phyloP scores from a whole-genome alignment of 1,140 invertebrate species.

The Nebria ingens region DNA sequence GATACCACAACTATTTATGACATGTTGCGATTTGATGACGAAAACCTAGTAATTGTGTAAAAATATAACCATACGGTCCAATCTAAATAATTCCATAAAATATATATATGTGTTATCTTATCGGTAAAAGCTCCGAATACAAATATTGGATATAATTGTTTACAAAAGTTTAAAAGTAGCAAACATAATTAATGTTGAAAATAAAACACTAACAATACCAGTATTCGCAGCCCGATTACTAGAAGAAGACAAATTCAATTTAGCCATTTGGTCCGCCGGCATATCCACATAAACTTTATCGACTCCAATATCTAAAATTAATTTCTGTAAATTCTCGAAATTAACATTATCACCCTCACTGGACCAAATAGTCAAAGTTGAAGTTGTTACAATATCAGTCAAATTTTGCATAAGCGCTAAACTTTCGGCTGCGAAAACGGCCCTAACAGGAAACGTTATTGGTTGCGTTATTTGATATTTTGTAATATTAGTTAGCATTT shows the following conservation, averaged over 20 bases:
- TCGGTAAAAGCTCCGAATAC: no score
- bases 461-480: slow-evolving; percentile 42
- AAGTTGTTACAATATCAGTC: slow-evolving; percentile 37
- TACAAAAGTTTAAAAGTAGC: neutral
- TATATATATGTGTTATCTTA: no score
- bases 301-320: slow-evolving; percentile 51
- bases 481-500: slow-evolving; percentile 57
- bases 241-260: slow-evolving; percentile 36
- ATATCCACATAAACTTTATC: slow-evolving; percentile 59
- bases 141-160: no score
- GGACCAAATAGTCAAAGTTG: slow-evolving; percentile 65
- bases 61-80: no score
- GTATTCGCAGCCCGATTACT: neutral
- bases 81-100: no score
- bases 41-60: no score
- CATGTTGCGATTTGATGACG: no score
- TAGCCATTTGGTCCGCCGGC: slow-evolving; percentile 41
- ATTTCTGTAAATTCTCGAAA: slow-evolving; percentile 41
- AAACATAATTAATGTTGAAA: neutral
- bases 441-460: slow-evolving; percentile 75
- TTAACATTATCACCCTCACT: slow-evolving; percentile 49
- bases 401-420: slow-evolving; percentile 40
- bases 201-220: neutral
- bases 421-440: slow-evolving; percentile 58
- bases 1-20: no score